Evolutionary conservation across 1,140 invertebrate species (phyloP).

Genomic region (Cherax destructor): DNA sequence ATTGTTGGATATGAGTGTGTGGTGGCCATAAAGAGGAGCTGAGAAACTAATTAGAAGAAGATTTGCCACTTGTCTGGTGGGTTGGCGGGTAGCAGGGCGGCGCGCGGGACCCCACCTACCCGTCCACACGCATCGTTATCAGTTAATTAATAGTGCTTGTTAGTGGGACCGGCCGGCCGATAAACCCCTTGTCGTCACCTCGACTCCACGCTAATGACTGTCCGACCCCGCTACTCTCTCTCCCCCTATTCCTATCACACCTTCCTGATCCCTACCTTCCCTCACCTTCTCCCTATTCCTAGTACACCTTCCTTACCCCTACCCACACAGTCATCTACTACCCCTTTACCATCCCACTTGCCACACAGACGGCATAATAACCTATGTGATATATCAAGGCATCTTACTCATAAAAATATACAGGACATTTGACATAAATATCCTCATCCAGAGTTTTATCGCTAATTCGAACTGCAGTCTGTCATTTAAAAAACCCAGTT

Average conservation of each 20-base stretch:
- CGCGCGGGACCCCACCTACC: neutral
- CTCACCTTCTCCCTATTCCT: neutral
- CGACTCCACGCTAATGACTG: neutral
- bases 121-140: conserved; percentile 40
- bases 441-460: no score
- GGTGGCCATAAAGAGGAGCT: neutral
- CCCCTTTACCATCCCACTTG: no score
- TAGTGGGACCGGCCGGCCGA: conserved; percentile 42
- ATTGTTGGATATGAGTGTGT: neutral
- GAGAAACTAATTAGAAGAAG: conserved; percentile 21
- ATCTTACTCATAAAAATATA: no score
- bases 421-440: no score
- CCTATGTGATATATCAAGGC: no score
- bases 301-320: neutral
- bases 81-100: neutral
- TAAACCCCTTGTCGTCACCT: conserved; percentile 59
- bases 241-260: no score
- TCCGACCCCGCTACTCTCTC: neutral
- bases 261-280: neutral
- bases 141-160: conserved; percentile 68
- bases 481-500: no score
- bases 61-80: conserved; percentile 25
- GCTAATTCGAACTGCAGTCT: no score
- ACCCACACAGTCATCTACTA: no score
- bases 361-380: no score